phyloP scores from a whole-genome alignment of 64 coral and sea anemone genomes.

The Catalaphyllia jardinei region DNA sequence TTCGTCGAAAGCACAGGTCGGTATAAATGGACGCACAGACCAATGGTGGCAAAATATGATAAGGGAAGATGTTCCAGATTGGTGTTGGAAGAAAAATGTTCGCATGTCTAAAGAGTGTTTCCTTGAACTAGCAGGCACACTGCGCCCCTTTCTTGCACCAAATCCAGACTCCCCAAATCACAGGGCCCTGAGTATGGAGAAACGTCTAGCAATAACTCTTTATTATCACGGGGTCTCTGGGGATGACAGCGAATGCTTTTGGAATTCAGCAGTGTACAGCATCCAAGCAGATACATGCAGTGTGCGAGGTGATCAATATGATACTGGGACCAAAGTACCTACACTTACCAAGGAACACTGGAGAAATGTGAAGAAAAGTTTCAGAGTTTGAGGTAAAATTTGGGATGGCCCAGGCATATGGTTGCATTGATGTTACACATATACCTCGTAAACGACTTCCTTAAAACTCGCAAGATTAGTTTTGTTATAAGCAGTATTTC shows the following conservation, averaged over 20 bases:
- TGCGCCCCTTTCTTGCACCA: slow-evolving; percentile 28
- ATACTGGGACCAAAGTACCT: neutral
- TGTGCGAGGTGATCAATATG: neutral
- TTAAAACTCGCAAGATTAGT: slow-evolving; percentile 26
- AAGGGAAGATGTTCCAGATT: neutral
- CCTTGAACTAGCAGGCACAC: neutral
- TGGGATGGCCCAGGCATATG: neutral
- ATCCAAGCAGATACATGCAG: too few species aligned
- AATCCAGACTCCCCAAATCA: neutral
- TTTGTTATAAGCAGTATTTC: neutral
- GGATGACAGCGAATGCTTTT: slow-evolving; percentile 46
- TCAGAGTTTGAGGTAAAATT: too few species aligned
- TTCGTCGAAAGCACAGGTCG: too few species aligned
- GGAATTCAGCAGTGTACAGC: slow-evolving; percentile 16
- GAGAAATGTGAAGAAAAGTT: too few species aligned
- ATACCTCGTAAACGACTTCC: neutral
- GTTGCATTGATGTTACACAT: slow-evolving; percentile 47
- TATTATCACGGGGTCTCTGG: slow-evolving; percentile 36
- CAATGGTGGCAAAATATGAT: slow-evolving; percentile 31
- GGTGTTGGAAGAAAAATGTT: slow-evolving; percentile 34
- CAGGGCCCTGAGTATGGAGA: neutral
- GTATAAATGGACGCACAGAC: too few species aligned
- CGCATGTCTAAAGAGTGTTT: slow-evolving; percentile 6
- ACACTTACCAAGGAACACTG: too few species aligned
- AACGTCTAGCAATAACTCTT: slow-evolving; percentile 24